Conservation (phyloP, 2,888 invertebrate genomes). For the Cinara cedri region DNA sequence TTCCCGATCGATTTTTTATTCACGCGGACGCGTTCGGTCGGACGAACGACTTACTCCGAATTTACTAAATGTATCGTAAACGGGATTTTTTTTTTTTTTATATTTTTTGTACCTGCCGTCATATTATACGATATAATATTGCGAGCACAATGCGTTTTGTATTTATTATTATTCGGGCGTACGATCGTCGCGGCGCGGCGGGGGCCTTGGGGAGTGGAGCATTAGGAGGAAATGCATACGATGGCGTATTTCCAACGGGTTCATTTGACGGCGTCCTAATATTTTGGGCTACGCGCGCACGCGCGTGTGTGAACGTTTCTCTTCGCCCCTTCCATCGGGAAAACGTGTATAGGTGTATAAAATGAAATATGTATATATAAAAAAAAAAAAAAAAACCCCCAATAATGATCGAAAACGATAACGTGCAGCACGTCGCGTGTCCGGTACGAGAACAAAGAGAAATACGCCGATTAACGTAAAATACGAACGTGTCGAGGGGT, state of each 20-base stretch:
- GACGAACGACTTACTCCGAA: neutral
- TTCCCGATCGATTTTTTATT: neutral
- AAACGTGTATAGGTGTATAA: neutral
- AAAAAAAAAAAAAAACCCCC: neutral
- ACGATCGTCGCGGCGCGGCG: too few species aligned
- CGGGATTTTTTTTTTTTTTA: neutral
- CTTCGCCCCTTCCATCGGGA: neutral
- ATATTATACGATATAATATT: neutral
- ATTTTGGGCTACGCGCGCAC: neutral
- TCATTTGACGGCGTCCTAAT: neutral
- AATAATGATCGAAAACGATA: neutral
- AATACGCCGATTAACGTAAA: too few species aligned
- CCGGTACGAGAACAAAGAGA: neutral
- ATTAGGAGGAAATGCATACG: neutral
- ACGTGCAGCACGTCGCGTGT: neutral
- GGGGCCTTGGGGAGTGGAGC: too few species aligned
- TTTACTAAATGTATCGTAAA: neutral
- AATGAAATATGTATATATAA: too few species aligned
- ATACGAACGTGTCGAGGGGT: too few species aligned
- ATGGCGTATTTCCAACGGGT: slow-evolving; percentile 10
- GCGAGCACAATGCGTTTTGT: neutral
- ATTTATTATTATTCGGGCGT: neutral
- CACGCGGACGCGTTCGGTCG: neutral
- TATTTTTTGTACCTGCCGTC: neutral
- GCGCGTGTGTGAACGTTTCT: neutral